Conservation (phyloP, 2,797 vertebrate species). For the Basileuterus tristriatus region DNA sequence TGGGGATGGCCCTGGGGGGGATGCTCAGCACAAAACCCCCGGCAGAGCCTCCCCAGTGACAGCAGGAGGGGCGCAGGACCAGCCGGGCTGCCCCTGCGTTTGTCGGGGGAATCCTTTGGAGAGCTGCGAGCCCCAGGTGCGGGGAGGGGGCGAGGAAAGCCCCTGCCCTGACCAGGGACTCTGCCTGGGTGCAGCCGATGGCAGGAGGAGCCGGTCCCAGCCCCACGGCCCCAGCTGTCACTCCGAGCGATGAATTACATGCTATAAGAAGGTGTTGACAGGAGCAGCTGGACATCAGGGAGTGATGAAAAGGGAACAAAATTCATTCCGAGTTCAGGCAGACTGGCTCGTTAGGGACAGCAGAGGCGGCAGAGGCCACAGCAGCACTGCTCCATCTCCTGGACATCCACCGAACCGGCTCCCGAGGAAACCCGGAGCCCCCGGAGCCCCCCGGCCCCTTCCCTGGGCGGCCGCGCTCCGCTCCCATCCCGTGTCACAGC, state of each 20-base stretch:
- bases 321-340: conserved; percentile 90
- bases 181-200: conserved; percentile 83
- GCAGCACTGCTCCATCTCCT: conserved; percentile 73
- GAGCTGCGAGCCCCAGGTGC: conserved; percentile 64
- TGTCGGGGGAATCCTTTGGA: conserved; percentile 44
- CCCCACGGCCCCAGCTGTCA: conserved; percentile 92
- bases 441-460: neutral
- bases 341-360: conserved; percentile 81
- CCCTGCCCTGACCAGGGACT: conserved; percentile 80
- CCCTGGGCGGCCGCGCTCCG: neutral
- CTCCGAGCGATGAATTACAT: conserved; percentile 91
- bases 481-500: neutral
- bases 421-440: neutral
- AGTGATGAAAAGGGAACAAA: conserved; percentile 94
- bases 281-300: conserved; percentile 96
- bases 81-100: neutral
- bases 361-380: conserved; percentile 36
- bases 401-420: conserved; percentile 48
- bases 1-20: neutral
- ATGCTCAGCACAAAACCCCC: neutral
- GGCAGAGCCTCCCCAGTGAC: neutral
- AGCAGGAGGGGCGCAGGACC: neutral
- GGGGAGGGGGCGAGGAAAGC: conserved; percentile 33
- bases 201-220: conserved; percentile 90
- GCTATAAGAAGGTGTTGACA: conserved; percentile 97